Percentiles rank a stretch among this genome's conserved stretches.
Conservation (phyloP, 2,113 vertebrate species). For the Chauna torquata region DNA sequence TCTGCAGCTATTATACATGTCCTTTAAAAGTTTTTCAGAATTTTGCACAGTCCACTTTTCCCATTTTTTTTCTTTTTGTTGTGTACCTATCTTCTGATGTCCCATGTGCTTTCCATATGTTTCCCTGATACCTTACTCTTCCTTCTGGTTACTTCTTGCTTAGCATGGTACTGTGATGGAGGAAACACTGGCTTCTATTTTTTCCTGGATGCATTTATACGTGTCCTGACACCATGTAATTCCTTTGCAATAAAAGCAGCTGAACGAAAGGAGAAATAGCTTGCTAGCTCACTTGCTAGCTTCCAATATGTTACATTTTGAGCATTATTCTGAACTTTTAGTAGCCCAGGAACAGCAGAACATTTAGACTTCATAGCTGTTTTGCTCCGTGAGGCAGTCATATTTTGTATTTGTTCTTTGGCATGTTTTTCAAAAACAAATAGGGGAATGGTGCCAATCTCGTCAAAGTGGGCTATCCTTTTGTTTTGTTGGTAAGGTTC, state of each 20-base stretch:
- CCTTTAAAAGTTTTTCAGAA: neutral
- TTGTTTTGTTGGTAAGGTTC: neutral
- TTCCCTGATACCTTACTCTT: neutral
- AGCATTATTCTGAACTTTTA: neutral
- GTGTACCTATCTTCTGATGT: neutral
- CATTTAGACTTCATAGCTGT: neutral
- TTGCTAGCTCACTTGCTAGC: neutral
- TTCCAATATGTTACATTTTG: too few relatives aligned
- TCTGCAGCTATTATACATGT: neutral
- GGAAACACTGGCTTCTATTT: neutral
- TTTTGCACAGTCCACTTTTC: neutral
- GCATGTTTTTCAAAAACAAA: neutral
- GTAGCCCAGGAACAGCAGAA: neutral
- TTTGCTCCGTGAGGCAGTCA: neutral
- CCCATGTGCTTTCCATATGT: neutral
- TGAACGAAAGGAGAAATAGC: neutral
- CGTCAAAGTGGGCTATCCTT: neutral
- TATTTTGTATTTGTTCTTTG: neutral
- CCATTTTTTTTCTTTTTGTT: neutral
- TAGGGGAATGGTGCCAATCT: neutral
- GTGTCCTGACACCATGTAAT: neutral
- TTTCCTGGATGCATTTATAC: neutral
- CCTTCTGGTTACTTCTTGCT: neutral
- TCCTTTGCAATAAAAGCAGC: neutral
- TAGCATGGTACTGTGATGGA: neutral